Evolutionary conservation across 2,113 vertebrate species (phyloP), one percentile per base, ranked within the genome.

Genomic region (Hiodon alosoides): DNA sequence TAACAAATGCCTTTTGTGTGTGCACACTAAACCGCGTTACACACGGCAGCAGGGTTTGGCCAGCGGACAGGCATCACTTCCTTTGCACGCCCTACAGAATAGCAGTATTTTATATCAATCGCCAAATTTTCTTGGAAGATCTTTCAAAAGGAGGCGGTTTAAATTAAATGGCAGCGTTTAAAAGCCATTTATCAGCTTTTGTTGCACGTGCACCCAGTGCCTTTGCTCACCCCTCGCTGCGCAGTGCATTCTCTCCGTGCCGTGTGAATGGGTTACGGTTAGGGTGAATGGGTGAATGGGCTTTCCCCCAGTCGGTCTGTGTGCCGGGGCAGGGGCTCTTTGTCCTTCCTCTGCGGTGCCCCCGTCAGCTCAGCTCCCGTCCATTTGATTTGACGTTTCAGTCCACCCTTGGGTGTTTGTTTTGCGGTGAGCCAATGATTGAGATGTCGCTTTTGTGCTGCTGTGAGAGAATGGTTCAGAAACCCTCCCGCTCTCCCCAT

Each of bases 11-110:
- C 10, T 60, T 14, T 60, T 60, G 10, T 10, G n/a, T 59, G n/a
- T 86, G 81, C 81, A 67, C 6, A 88, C 86, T 85, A 81, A 84
- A 80, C 82, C 78, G 80, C 14, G 54, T 79, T 81, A 80, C 74
- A 78, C 79, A 77, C 81, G 72, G 59, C 64, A 68, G 71, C 62
- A 11, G 54, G 2, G 17, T 4, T 31, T 2, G 50, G 50, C n/a
- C 5, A 13, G 9, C 3, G 46, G 53, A n/a, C 3, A 53, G 31
- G 52, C 6, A 55, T 54, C 6, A 16, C 17, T 64, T 52, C 48
- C 48, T 68, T 50, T 55, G 3, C 14, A 31, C 53, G 1, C 11
- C 5, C 1, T 66, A 46, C 7, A 17, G 16, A 2, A 31, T 7
- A 64, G 16, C 5, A 17, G 61, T 31, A 17, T 31, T 31, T 31